Conservation (phyloP, 2,113 vertebrate species). For the Stigmatopora argus region DNA sequence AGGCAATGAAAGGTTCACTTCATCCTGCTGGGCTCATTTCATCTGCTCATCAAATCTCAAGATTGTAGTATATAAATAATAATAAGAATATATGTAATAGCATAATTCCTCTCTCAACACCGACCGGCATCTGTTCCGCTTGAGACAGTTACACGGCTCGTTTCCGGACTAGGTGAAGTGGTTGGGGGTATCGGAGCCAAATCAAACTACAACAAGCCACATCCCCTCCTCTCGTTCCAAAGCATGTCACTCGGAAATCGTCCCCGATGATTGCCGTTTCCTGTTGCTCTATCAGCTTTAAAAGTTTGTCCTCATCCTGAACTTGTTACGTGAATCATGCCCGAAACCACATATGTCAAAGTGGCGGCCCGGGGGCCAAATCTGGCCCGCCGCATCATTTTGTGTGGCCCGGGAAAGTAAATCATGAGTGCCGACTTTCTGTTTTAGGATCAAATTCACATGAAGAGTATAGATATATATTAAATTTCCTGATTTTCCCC, state of each 20-base stretch:
- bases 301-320: slow-evolving; percentile 40
- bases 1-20: background rate
- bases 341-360: background rate
- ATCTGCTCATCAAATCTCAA: slow-evolving; percentile 25
- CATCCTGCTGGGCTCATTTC: slow-evolving; percentile 4
- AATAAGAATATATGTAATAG: slow-evolving; percentile 15
- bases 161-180: slow-evolving; percentile 38
- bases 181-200: slow-evolving; percentile 19
- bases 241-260: slow-evolving; percentile 29
- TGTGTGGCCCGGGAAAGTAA: no score
- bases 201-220: slow-evolving; percentile 21
- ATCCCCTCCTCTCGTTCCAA: slow-evolving; percentile 15
- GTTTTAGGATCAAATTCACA: no score
- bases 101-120: slow-evolving; percentile 1
- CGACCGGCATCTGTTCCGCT: slow-evolving; percentile 13
- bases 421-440: no score
- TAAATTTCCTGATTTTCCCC: no score
- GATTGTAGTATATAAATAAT: slow-evolving; percentile 12
- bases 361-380: no score
- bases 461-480: no score
- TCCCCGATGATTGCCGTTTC: slow-evolving; percentile 37
- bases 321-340: slow-evolving; percentile 24
- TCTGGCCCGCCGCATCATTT: no score
- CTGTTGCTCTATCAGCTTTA: slow-evolving; percentile 30
- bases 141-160: slow-evolving; percentile 34